phyloP scores from a whole-genome alignment of 2,797 vertebrate species.

The Austrolebias charrua region DNA sequence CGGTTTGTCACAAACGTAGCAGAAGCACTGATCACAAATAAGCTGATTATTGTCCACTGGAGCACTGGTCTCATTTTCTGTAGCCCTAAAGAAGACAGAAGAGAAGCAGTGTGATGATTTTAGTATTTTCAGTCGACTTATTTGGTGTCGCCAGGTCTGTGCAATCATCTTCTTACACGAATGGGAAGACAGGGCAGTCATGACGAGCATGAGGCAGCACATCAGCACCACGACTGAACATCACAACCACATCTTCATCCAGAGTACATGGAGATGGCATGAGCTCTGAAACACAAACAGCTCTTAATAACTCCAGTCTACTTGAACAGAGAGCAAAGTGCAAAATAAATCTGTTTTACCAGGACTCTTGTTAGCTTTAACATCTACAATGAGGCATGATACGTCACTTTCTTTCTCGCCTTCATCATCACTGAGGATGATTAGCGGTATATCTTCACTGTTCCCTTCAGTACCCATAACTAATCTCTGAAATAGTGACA shows the following conservation, averaged over 20 bases:
- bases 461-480: constrained; percentile 33
- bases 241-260: constrained; percentile 83
- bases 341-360: constrained; percentile 17
- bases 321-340: neutral
- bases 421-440: constrained; percentile 65
- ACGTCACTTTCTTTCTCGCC: constrained; percentile 13
- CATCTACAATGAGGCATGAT: constrained; percentile 54
- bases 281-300: constrained; percentile 41
- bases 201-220: constrained; percentile 87
- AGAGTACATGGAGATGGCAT: constrained; percentile 9
- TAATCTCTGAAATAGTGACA: neutral
- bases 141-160: neutral
- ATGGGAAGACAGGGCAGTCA: constrained; percentile 79
- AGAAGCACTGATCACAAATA: constrained; percentile 85
- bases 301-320: neutral
- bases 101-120: neutral
- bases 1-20: constrained; percentile 86
- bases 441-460: constrained; percentile 34
- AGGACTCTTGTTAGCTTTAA: constrained; percentile 24
- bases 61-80: constrained; percentile 54
- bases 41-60: constrained; percentile 73
- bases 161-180: constrained; percentile 68
- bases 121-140: no score
- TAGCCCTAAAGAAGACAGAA: constrained; percentile 64
- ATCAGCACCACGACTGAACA: constrained; percentile 77